Base-by-base conservation (phyloP, 35 echinoderm and acorn worm genomes). In the Stichopus chloronotus region DNA sequence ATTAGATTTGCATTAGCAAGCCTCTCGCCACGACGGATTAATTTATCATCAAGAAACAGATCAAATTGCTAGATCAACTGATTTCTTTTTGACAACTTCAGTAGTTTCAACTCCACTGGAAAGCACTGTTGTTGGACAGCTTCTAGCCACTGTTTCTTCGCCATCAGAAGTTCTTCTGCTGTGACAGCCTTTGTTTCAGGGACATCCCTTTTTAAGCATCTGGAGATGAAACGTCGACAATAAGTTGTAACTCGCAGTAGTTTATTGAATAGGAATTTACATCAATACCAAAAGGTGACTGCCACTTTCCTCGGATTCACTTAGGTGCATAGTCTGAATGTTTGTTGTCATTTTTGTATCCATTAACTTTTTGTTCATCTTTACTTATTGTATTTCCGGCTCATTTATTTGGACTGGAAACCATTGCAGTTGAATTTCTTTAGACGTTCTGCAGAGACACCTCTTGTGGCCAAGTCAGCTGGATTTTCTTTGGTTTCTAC, bases 231-330 rank as follows among this genome's bases (percentile, higher is more conserved):
- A 87, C 84, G 84, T 6, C 19, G 84, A 87, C 56, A 58, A 23
- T 60, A 87, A 57, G 84, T 55, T 87, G 84, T 87, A 20, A 87
- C 60, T 65, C 84, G 5, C 17, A 58, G 16, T 17, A 87, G 84
- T 59, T 25, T 58, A 58, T 19, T 59, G n/a, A 87, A 55, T 87
- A 87, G 9, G 8, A 25, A 25, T 59, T 87, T 5, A 87, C 84
- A 87, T 87, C 84, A 58, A 87, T 87, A 59, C 55, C 55, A 58
- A 81, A 81, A 1, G 78, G 78, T n/a, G 24, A 30, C 30, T 14
- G 12, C 53, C 6, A 14, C 53, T 81, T 25, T 81, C 4, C 85
- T 3, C 3, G 1, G 30, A 43, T 8, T 76, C 14, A 76, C 14
- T 76, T 7, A 24, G 7, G 72, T 76, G 4, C 72, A 76, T 76